phyloP scores from a whole-genome alignment of 2,113 vertebrate genomes.

The Prietella phreatophila region DNA sequence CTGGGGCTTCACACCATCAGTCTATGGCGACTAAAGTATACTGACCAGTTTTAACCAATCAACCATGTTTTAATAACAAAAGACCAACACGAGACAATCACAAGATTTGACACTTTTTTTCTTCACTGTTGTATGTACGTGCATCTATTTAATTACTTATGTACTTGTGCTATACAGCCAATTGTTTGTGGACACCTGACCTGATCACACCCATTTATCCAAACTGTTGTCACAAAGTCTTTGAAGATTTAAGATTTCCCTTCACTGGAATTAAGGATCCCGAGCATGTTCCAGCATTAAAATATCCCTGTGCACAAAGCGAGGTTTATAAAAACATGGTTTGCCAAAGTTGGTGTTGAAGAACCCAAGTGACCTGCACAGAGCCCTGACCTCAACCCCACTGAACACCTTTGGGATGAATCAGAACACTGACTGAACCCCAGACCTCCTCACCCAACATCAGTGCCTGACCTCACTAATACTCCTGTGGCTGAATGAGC shows the following conservation, averaged over 20 bases:
- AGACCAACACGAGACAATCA: background rate
- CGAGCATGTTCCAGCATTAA: background rate
- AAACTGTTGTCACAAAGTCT: background rate
- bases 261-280: background rate
- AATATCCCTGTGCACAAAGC: background rate
- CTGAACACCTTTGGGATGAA: background rate
- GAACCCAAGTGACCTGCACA: background rate
- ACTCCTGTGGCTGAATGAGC: background rate
- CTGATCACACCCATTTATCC: background rate
- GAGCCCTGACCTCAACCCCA: background rate
- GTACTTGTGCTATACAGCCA: background rate
- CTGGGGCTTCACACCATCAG: background rate
- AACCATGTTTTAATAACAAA: background rate
- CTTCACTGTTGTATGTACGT: background rate
- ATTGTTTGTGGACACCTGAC: background rate
- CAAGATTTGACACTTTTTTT: background rate
- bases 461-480: background rate
- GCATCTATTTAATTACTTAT: background rate
- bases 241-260: background rate
- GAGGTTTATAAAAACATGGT: background rate
- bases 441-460: background rate
- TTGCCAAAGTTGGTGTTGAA: background rate
- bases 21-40: background rate
- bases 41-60: background rate
- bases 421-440: background rate